Conservation (phyloP, 1,140 invertebrate genomes). For the Pseudomyrmex sp. region DNA sequence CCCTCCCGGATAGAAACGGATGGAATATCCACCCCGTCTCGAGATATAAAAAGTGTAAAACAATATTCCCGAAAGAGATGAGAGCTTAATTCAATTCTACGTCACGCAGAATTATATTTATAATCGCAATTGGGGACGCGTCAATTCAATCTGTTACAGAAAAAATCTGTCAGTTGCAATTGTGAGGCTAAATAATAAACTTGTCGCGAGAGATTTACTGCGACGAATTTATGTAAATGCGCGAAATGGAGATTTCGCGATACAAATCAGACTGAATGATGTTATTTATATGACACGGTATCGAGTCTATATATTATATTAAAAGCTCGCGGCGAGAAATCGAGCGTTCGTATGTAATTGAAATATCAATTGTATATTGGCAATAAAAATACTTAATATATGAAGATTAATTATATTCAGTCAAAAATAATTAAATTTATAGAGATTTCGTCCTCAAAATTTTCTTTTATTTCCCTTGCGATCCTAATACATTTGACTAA, state of each 20-base stretch:
- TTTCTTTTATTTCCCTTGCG: not conserved
- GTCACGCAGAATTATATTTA: not conserved
- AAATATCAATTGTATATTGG: slow-evolving; percentile 17
- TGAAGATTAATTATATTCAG: slow-evolving; percentile 6
- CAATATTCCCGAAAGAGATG: not conserved
- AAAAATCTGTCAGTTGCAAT: slow-evolving; percentile 6
- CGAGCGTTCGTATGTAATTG: slow-evolving; percentile 26
- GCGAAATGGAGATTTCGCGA: not conserved
- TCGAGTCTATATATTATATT: slow-evolving; percentile 1
- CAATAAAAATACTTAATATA: not conserved
- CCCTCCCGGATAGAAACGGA: no score
- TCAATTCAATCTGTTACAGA: not conserved
- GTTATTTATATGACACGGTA: slow-evolving; percentile 29
- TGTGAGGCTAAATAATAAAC: not conserved
- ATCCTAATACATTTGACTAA: not conserved
- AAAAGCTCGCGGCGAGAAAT: slow-evolving; percentile 19
- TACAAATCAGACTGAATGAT: not conserved
- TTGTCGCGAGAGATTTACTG: not conserved
- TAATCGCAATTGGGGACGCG: not conserved
- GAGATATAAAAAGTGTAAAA: not conserved
- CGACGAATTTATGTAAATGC: not conserved
- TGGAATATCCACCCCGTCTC: not conserved
- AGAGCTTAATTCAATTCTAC: slow-evolving; percentile 12
- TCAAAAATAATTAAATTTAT: no score
- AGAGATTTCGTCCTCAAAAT: not conserved